These are phyloP conservation scores for Anthrax anthrax DNA, from an alignment of 2,888 invertebrate species.

Conservation along the genomic window DNA sequence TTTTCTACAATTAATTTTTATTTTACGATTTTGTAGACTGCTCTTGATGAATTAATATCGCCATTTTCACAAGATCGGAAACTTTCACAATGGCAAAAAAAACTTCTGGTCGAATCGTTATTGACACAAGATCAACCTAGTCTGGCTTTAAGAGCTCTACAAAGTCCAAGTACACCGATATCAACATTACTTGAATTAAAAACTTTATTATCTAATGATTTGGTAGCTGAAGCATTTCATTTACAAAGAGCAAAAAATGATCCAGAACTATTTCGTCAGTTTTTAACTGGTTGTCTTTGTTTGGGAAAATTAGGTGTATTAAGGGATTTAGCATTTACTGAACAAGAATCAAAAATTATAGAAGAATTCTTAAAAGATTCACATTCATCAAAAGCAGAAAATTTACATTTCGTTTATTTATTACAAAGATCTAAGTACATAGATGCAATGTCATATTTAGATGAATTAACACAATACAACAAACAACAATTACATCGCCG, in stretches of 20 bases:
- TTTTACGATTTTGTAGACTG: conserved; percentile 17
- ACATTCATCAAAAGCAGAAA: conserved; percentile 21
- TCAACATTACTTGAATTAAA: conserved; percentile 21
- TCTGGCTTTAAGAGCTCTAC: conserved; percentile 23
- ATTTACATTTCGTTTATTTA: conserved; percentile 27
- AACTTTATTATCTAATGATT: conserved; percentile 26
- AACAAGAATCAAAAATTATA: conserved; percentile 24
- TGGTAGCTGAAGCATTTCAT: conserved; percentile 29
- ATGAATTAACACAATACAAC: conserved; percentile 22
- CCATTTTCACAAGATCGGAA: conserved; percentile 19
- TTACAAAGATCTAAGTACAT: conserved; percentile 30
- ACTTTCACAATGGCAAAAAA: conserved; percentile 25
- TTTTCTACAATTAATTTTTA: not conserved
- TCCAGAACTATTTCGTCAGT: conserved; percentile 21
- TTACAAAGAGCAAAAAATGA: conserved; percentile 25
- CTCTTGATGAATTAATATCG: conserved; percentile 25
- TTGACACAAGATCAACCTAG: conserved; percentile 19
- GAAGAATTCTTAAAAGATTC: conserved; percentile 22
- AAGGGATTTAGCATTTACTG: conserved; percentile 24
- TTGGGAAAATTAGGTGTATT: conserved; percentile 23
- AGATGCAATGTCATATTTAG: conserved; percentile 29
- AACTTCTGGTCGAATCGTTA: conserved; percentile 24
- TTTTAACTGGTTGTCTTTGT: conserved; percentile 24
- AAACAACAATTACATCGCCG: conserved; percentile 1
- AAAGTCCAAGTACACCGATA: conserved; percentile 20